Evolutionary conservation across 2,797 vertebrate genomes (phyloP), one percentile per base, ranked within the genome.

Genomic region (Lepidocolaptes lacrymiger): DNA sequence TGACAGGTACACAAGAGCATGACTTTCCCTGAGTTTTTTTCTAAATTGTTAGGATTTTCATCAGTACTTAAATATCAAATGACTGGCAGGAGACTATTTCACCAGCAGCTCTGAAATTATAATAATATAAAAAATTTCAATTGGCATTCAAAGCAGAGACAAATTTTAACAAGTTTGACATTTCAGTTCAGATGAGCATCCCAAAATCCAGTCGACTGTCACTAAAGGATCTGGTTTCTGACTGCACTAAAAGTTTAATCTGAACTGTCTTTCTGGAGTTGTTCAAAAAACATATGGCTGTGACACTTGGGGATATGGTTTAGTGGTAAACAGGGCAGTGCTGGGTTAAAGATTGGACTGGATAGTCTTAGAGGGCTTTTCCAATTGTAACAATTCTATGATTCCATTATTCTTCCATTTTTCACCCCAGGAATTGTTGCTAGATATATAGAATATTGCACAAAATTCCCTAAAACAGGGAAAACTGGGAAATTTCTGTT

Each of bases 1-100:
- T 18, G 19, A 9, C 3, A 27, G 78, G 36, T 39, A 48, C 74
- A 9, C 0, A 0, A 12, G 21, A 55, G 30, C 1, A 1, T 6
- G 46, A 32, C 59, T 63, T 74, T 13, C 52, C 69, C 55, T 32
- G 0, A 36, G 19, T 55, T 63, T 48, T 58, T 54, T 16, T 8
- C 74, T 59, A n/a, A 49, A 71, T 52, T 44, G 43, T 68, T 12
- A 39, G 37, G 71, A 73, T 87, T 92, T 43, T 7, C 6, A 49
- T 55, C 48, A 36, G 30, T 44, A 41, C 39, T 62, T 14, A 9
- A 55, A 9, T 61, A 79, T 3, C 8, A 4, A 62, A 39, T 6
- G 21, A 30, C 6, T 22, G 48, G 4, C 19, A 26, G 55, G 37
- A 39, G n/a, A 66, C 1, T 24, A 7, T 32, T 80, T 67, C 56